Evolutionary conservation across 2,113 vertebrate genomes (phyloP), one percentile per base, ranked within the genome.

Genomic region (Hemichromis elongatus): DNA sequence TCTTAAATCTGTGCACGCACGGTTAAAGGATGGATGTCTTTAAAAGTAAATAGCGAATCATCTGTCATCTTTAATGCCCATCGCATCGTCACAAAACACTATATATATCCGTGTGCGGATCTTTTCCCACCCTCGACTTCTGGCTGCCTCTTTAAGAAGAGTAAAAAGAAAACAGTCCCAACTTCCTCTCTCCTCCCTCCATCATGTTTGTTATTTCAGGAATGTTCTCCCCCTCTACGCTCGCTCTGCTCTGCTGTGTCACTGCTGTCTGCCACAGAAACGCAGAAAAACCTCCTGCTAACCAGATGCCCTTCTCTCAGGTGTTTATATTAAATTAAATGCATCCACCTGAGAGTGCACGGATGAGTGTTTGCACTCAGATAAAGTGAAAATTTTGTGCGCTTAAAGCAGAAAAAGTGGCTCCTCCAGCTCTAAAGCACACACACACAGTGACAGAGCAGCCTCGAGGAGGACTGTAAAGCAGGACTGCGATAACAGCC

Each of bases 121-220:
- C 18, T 52, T 52, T 35, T 81, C 68, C 18, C n/a, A 24, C 18
- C 2, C 42, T 52, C 21, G 16, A 81, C 9, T 55, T 42, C 6
- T 8, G 42, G 0, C 85, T 88, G 89, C 68, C 73, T 28, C 92
- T 94, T 94, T 93, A 92, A 92, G 86, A 94, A 28, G 9, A 16
- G 61, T 4, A 54, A 79, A 79, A 85, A 61, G 53, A 70, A 86
- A 93, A 86, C 78, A 80, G 59, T 35, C 19, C 77, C 45, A 2
- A 73, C 88, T 93, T 93, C 93, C 92, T 88, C 75, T 86, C 92
- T 88, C 91, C 83, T 81, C 86, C 87, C 80, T 91, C 79, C 79
- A 33, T 79, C 78, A 1, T 84, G 52, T 54, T 80, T 77, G 93
- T 85, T 90, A 95, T 96, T 90, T 94, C 88, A 95, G 94, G 95